These are phyloP conservation scores for Drosophila ezoana DNA, from an alignment of 2,888 invertebrate genomes.

Conservation along the genomic window DNA sequence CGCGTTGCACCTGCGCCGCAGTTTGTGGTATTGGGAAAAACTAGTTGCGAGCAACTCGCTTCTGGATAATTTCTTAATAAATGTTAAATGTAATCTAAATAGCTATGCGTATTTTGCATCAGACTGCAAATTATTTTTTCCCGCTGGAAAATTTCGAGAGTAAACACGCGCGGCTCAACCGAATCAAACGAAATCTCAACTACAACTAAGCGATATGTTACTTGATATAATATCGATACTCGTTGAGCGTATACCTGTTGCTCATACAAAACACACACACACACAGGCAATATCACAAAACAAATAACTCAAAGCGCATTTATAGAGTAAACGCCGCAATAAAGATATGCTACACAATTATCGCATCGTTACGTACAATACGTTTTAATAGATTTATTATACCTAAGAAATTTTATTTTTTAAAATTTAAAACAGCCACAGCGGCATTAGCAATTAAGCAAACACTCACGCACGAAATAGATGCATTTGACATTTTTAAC, in stretches of 20 bases:
- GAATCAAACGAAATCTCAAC: constrained; percentile 55
- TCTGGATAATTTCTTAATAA: constrained; percentile 10
- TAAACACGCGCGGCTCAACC: constrained; percentile 51
- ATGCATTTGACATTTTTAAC: neutral
- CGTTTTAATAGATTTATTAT: neutral
- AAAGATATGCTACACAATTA: neutral
- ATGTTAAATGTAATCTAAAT: constrained; percentile 17
- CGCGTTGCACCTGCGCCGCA: constrained; percentile 58
- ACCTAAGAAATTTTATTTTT: neutral
- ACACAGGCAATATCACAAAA: constrained; percentile 4
- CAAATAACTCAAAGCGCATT: neutral
- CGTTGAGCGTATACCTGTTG: constrained; percentile 48
- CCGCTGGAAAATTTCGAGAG: constrained; percentile 53
- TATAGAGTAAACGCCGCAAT: neutral
- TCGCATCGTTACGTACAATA: neutral
- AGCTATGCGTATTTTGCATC: constrained; percentile 8
- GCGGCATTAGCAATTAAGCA: constrained; percentile 19
- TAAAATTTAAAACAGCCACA: constrained; percentile 5
- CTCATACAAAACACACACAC: constrained; percentile 16
- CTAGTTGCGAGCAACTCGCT: constrained; percentile 5
- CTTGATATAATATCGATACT: constrained; percentile 40
- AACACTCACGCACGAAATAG: constrained; percentile 36
- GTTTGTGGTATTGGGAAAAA: constrained; percentile 12
- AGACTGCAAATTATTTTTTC: constrained; percentile 45
- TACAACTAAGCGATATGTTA: constrained; percentile 56